phyloP scores from a whole-genome alignment of 2,888 invertebrate species.

The Caenorhabditis afra region DNA sequence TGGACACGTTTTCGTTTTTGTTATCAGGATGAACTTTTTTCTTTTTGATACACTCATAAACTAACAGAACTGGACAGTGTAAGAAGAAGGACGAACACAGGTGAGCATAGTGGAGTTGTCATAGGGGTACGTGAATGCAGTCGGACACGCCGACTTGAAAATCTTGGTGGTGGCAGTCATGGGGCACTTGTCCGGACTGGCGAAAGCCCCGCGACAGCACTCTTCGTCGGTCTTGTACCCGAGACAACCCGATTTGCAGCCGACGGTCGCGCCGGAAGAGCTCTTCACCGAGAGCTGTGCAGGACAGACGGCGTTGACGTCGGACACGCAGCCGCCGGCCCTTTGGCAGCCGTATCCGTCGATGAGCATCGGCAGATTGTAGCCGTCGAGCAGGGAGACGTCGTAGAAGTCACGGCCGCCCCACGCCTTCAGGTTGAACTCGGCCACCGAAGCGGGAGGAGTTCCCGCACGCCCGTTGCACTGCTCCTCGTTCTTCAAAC shows the following conservation, averaged over 20 bases:
- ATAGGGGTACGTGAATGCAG: constrained; percentile 83
- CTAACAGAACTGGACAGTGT: constrained; percentile 25
- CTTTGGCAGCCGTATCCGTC: constrained; percentile 53
- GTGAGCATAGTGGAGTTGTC: constrained; percentile 82
- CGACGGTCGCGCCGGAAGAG: constrained; percentile 77
- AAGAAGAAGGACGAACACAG: constrained; percentile 73
- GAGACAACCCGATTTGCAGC: constrained; percentile 83
- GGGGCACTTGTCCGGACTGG: constrained; percentile 82
- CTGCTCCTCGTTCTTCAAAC: constrained; percentile 43
- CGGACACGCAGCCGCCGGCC: constrained; percentile 54
- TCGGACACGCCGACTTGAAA: constrained; percentile 83
- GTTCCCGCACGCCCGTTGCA: constrained; percentile 80
- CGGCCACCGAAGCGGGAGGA: constrained; percentile 81
- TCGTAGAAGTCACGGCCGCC: constrained; percentile 82
- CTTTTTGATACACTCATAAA: constrained; percentile 4
- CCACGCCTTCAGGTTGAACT: constrained; percentile 81
- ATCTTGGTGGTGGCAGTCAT: constrained; percentile 81
- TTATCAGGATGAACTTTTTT: not conserved
- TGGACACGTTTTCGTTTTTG: constrained; percentile 19
- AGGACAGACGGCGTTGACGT: constrained; percentile 41
- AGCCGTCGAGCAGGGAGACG: constrained; percentile 83
- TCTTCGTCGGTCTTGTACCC: constrained; percentile 82
- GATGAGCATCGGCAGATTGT: constrained; percentile 80
- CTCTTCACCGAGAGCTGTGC: constrained; percentile 24
- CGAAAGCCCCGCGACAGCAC: constrained; percentile 82